Base-by-base conservation (phyloP, 1,140 invertebrate species). In the Phenacoccus solenopsis region DNA sequence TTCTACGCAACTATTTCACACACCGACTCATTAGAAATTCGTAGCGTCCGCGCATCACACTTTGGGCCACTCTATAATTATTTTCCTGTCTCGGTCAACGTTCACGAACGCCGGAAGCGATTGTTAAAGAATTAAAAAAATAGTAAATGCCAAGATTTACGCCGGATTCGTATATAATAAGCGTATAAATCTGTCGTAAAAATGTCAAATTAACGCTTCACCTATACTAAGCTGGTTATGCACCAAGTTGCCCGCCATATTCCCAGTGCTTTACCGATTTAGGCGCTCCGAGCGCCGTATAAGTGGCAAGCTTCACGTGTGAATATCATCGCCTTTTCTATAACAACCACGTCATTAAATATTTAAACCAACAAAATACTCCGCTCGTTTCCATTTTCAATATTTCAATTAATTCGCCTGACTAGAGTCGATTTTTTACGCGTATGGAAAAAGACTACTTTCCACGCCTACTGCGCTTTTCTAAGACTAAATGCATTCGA, bases 291-390 rank as follows among this genome's bases (percentile, higher is more conserved):
- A 27, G 59, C 22, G 22, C 25, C 59, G 59, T 10, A 25, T 64
- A 64, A 64, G 59, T 64, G 59, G 59, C 59, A 64, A 64, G 4
- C 59, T 64, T 64, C 59, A 27, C 59, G 59, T 64, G 59, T 64
- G 59, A 64, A 64, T 64, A 64, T 64, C 59, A 64, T 64, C 59
- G 59, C 59, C 59, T 64, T 64, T 59, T 59, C 4, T 64, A 64
- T 64, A 64, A 64, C 25, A 64, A 64, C 22, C 59, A 25, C 59
- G 59, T 64, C 59, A 27, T 64, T 64, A 64, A 64, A 64, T 64
- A 64, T 64, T 64, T 64, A 64, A 64, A 64, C 59, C 59, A 64
- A 64, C 59, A 64, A 64, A 64, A 64, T 64, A 64, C 59, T 64
- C 59, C 32, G 59, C 10, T 64, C 59, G 59, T 64, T 64, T 64